Conservation (phyloP, 2,797 vertebrate genomes). For the Sparus aurata region DNA sequence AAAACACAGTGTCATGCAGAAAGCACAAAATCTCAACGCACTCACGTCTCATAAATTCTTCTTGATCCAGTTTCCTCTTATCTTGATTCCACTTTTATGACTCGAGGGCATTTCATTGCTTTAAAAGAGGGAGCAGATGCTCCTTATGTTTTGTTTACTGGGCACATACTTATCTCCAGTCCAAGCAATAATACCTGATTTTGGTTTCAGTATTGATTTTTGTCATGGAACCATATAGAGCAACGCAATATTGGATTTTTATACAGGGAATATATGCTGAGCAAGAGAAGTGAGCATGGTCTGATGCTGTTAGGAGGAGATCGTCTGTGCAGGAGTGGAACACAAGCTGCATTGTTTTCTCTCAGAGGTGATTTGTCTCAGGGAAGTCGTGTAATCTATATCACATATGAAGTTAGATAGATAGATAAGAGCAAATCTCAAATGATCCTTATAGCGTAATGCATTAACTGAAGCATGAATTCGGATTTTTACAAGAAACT, state of each 20-base stretch:
- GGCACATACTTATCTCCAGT: slow-evolving; percentile 39
- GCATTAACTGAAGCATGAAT: slow-evolving; percentile 4
- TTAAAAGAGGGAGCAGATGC: slow-evolving; percentile 32
- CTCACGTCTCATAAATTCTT: slow-evolving; percentile 36
- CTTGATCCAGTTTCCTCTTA: slow-evolving; percentile 39
- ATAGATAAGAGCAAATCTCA: background rate
- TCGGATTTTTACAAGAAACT: background rate
- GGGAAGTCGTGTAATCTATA: background rate
- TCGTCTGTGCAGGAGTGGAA: slow-evolving; percentile 17
- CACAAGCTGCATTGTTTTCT: background rate
- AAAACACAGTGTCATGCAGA: slow-evolving; percentile 27
- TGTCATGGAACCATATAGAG: slow-evolving; percentile 47
- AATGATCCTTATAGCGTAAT: background rate
- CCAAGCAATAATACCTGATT: slow-evolving; percentile 54
- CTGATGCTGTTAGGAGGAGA: slow-evolving; percentile 33
- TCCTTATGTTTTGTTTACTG: slow-evolving; percentile 50
- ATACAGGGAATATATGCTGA: slow-evolving; percentile 43
- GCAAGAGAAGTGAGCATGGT: slow-evolving; percentile 25
- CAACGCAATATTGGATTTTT: slow-evolving; percentile 55
- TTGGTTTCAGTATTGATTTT: slow-evolving; percentile 68
- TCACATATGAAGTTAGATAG: background rate
- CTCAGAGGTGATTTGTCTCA: background rate
- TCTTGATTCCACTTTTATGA: slow-evolving; percentile 46
- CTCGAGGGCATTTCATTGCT: slow-evolving; percentile 40
- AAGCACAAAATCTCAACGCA: slow-evolving; percentile 33